Evolutionary conservation across 2,888 invertebrate species (phyloP), one percentile per base, ranked within the genome.

Genomic region (Cheilosia urbana): DNA sequence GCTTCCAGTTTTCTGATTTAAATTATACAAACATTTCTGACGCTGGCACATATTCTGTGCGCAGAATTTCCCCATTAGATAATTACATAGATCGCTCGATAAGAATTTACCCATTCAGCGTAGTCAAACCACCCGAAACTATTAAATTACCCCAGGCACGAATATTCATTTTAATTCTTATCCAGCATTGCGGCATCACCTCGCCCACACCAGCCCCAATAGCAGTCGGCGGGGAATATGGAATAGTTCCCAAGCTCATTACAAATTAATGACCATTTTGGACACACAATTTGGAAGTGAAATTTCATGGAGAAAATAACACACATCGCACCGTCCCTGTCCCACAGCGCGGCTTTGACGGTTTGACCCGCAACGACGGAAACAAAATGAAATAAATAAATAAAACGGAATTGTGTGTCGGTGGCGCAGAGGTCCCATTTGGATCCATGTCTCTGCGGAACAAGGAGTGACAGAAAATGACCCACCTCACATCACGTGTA

Each of bases 261-360:
- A 63, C 55, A 73, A 45, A 73, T 73, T 63, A 63, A 73, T 73
- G 63, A 73, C 55, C 47, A 55, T 63, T 63, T 63, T 73, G 73
- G 63, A 72, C 62, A 42, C 27, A 73, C 63, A 73, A 73, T 73
- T 73, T 60, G 60, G 27, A 40, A 30, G 40, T 60, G 24, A 40
- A 60, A 51, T 49, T 42, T 53, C 30, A 13, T 55, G 63, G 13
- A 13, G 30, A 42, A 51, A 60, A 51, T 69, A 57, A 57, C 47
- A 69, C 47, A 69, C 69, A 24, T 47, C 37, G 19, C 15, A 21
- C 6, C 7, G 63, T 19, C 49, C 19, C 27, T 5, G 63, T 19
- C 47, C 19, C 17, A 4, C 4, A 21, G 13, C 0, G 2, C 34
- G 37, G 19, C 57, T 30, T 2, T 13, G 11, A 49, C 30, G 9